Percentiles rank a stretch among this genome's conserved stretches.
These are phyloP conservation scores for Spongilla lacustris DNA, from an alignment of 37 sponge, comb jelly and placozoan species.

Conservation along the genomic window DNA sequence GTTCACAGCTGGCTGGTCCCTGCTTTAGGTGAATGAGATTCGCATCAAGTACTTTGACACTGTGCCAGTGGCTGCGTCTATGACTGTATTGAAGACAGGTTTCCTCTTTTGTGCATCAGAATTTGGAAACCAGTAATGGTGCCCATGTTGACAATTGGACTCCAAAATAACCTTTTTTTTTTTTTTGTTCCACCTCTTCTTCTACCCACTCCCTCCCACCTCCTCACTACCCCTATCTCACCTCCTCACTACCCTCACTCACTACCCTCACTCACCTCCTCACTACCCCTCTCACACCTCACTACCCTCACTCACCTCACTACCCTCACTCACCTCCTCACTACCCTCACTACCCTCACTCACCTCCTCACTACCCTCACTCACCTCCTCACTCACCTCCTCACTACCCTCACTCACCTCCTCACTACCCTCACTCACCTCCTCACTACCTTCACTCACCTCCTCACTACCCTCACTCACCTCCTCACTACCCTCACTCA, in stretches of 20 bases:
- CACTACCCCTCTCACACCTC: too few relatives aligned
- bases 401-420: background rate
- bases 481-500: background rate
- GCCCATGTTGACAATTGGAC: background rate
- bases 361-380: background rate
- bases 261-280: too few relatives aligned
- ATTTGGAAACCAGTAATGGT: constrained; percentile 96
- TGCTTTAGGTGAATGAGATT: constrained; percentile 87
- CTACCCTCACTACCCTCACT: background rate
- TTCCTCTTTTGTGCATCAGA: constrained; percentile 96
- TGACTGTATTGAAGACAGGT: constrained; percentile 94
- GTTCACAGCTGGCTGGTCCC: background rate
- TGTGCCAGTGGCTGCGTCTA: constrained; percentile 80
- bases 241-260: background rate
- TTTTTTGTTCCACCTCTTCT: background rate
- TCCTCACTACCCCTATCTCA: background rate
- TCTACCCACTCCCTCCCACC: background rate
- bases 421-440: background rate
- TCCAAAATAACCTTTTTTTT: background rate
- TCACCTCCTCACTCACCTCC: too few relatives aligned
- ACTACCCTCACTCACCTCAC: background rate
- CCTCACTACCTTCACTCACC: background rate
- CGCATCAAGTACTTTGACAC: constrained; percentile 98
- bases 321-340: background rate
- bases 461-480: background rate